Evolutionary conservation across 2,113 vertebrate species (phyloP).

Genomic region (Canis aureus): DNA sequence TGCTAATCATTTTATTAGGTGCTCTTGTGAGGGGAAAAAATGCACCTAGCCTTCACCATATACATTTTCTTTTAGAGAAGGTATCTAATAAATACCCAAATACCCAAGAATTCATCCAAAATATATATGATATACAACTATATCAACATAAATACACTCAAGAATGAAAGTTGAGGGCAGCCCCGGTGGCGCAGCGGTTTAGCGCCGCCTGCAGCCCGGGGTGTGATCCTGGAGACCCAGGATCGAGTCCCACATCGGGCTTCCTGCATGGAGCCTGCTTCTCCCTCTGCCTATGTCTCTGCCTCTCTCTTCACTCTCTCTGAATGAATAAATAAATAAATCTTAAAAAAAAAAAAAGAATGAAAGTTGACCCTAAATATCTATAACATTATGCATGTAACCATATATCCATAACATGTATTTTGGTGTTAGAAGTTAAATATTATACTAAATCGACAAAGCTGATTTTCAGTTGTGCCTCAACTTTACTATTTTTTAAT

Average conservation of each 20-base stretch:
- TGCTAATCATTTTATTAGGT: not conserved
- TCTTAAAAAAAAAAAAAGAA: not conserved
- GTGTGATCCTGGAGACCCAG: too few species aligned
- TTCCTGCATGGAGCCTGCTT: too few species aligned
- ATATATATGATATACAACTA: not conserved
- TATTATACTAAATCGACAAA: not conserved
- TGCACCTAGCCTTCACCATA: not conserved
- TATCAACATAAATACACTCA: not conserved
- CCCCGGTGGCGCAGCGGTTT: too few species aligned
- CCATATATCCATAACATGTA: not conserved
- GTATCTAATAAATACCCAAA: slow-evolving; percentile 14
- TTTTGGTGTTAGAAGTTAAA: not conserved
- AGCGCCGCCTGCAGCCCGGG: too few species aligned
- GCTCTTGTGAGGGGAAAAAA: not conserved
- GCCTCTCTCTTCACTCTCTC: too few species aligned
- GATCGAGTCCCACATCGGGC: too few species aligned
- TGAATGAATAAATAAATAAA: too few species aligned
- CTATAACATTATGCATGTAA: not conserved
- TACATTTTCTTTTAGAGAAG: not conserved
- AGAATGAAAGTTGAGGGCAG: not conserved
- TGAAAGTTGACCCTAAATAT: not conserved
- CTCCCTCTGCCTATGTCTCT: too few species aligned
- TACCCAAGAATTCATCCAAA: slow-evolving; percentile 23
- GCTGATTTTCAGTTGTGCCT: not conserved
- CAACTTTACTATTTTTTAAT: slow-evolving; percentile 9